phyloP scores from a whole-genome alignment of 2,113 vertebrate genomes.

The Lampris incognitus region DNA sequence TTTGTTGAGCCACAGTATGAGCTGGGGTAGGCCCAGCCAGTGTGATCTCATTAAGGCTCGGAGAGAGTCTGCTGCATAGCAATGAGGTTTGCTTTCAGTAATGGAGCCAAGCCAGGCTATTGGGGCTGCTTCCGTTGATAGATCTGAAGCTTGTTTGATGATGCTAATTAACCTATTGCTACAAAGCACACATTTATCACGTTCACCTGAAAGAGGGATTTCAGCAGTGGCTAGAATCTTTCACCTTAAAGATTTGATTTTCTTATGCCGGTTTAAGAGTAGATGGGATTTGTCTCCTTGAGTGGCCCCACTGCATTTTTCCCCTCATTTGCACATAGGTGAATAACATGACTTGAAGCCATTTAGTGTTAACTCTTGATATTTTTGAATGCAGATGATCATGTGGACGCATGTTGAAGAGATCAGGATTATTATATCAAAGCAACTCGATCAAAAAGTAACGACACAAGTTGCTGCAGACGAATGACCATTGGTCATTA shows the following conservation, averaged over 20 bases:
- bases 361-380: too few species aligned
- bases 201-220: conserved; percentile 20
- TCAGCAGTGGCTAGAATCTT: conserved; percentile 6
- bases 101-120: conserved; percentile 27
- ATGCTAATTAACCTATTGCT: conserved; percentile 20
- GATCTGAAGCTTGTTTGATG: conserved; percentile 43
- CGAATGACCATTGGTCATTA: neutral
- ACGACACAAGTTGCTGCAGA: neutral
- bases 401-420: neutral
- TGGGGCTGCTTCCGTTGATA: conserved; percentile 38
- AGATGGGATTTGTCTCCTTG: neutral
- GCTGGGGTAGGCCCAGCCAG: conserved; percentile 29
- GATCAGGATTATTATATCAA: neutral
- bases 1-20: conserved; percentile 31
- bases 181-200: conserved; percentile 18
- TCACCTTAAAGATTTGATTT: neutral
- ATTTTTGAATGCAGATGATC: neutral
- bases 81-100: conserved; percentile 57
- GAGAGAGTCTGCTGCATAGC: conserved; percentile 59
- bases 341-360: neutral
- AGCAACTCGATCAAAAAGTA: neutral
- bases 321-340: conserved; percentile 8
- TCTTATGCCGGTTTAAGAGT: too few species aligned
- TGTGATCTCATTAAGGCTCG: conserved; percentile 68
- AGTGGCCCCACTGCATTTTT: neutral